A percentile compares a stretch with the other conserved stretches of the same genome.
Evolutionary conservation across 2,888 invertebrate genomes (phyloP).

Genomic region (Leptarthrus brevirostris): DNA sequence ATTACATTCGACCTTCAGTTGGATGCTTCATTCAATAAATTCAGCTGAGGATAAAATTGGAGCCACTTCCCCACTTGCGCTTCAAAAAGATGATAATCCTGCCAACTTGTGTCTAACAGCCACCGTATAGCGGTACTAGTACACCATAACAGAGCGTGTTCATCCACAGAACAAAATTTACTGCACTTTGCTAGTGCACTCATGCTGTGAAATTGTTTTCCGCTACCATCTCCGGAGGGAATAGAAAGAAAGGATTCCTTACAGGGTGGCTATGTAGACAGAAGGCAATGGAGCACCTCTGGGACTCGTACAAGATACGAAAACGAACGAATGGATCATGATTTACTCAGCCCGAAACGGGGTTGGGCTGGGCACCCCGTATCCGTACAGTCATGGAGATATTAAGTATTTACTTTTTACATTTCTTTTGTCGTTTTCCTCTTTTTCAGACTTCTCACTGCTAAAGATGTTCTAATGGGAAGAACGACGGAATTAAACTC

Average conservation of each 20-base stretch:
- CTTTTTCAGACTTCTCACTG: neutral
- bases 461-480: conserved; percentile 5
- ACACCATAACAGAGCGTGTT: conserved; percentile 41
- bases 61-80: conserved; percentile 26
- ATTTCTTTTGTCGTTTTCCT: conserved; percentile 9
- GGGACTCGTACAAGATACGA: conserved; percentile 30
- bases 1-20: conserved; percentile 44
- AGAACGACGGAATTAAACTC: neutral
- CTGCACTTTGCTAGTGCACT: conserved; percentile 46
- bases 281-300: conserved; percentile 24
- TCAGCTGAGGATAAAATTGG: conserved; percentile 41
- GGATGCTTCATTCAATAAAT: conserved; percentile 43
- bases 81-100: conserved; percentile 43
- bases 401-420: conserved; percentile 40
- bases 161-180: conserved; percentile 45
- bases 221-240: conserved; percentile 29
- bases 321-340: conserved; percentile 44
- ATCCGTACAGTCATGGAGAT: neutral
- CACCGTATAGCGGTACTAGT: conserved; percentile 41
- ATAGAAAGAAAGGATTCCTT: neutral
- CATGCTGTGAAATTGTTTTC: conserved; percentile 47
- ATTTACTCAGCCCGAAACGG: conserved; percentile 37
- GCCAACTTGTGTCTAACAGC: conserved; percentile 42
- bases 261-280: conserved; percentile 19
- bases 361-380: conserved; percentile 19